Conservation (phyloP, 2,113 vertebrate species). For the pig (Sus scrofa) region T2T-Sscrofa CM000812.6:114874001-114874500, state of each 20-base stretch:
- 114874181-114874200: not conserved
- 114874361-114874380: constrained; percentile 74
- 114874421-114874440: constrained; percentile 2
- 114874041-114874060: not conserved
- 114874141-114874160: not conserved
- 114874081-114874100: constrained; percentile 10
- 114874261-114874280: not conserved
- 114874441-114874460: constrained; percentile 66
- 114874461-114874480: constrained; percentile 59
- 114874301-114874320: constrained; percentile 17
- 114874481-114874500: constrained; percentile 69
- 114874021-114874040: not conserved
- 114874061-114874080: not conserved
- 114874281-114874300: not conserved
- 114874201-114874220: not conserved
- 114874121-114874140: not conserved
- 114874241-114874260: not conserved
- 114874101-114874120: not conserved
- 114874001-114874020: not conserved
- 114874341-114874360: constrained; percentile 53
- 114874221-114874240: not conserved
- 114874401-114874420: constrained; percentile 40
- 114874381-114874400: constrained; percentile 66
- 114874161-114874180: not conserved
- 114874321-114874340: constrained; percentile 23